phyloP scores from a whole-genome alignment of 2,888 invertebrate genomes.

The Nowickia ferox region DNA sequence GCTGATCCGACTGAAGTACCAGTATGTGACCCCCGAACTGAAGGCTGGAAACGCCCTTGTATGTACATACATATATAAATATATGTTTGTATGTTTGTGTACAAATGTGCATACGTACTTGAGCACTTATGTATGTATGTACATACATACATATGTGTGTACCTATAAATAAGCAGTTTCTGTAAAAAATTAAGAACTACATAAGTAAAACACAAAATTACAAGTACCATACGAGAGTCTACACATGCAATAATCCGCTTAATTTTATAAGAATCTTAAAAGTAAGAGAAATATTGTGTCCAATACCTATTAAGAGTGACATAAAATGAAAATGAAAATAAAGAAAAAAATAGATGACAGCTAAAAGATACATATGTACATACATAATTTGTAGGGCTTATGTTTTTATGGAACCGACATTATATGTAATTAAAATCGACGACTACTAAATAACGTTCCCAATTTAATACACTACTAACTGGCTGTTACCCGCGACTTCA shows the following conservation, averaged over 20 bases:
- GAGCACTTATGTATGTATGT: no score
- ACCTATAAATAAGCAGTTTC: not conserved
- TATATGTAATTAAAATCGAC: no score
- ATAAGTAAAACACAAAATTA: constrained; percentile 34
- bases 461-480: no score
- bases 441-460: no score
- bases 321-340: constrained; percentile 36
- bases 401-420: not conserved
- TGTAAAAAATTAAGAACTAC: constrained; percentile 17
- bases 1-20: no score
- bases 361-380: no score
- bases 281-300: constrained; percentile 40
- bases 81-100: not conserved
- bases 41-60: not conserved
- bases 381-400: constrained; percentile 28
- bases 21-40: no score
- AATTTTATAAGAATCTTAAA: constrained; percentile 59
- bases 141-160: constrained; percentile 4
- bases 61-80: not conserved
- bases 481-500: no score
- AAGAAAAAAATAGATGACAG: not conserved
- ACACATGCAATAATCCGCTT: constrained; percentile 56
- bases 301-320: constrained; percentile 45
- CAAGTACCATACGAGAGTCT: constrained; percentile 22
- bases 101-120: not conserved